Conservation (phyloP, 2,797 vertebrate genomes). For the Lepilemur septentrionalis region DNA sequence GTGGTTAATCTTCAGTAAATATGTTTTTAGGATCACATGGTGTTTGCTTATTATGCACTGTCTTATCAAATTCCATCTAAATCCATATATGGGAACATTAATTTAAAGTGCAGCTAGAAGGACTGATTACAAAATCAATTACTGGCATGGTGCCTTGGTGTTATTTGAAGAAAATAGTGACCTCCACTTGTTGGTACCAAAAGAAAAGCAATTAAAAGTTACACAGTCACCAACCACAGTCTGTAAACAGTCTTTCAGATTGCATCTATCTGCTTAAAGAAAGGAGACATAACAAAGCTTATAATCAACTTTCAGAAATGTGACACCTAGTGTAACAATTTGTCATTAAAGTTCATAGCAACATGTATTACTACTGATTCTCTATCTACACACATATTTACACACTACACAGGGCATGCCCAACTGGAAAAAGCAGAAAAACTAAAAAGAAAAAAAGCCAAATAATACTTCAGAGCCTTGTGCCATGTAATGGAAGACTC, state of each 20-base stretch:
- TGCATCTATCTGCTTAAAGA: neutral
- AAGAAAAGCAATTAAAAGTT: slow-evolving; percentile 51
- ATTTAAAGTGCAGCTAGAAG: slow-evolving; percentile 58
- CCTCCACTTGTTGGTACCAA: slow-evolving; percentile 27
- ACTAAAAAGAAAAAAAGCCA: neutral
- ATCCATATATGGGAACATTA: slow-evolving; percentile 18
- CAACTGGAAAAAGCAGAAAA: neutral
- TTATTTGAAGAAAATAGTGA: slow-evolving; percentile 51
- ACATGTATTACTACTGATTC: neutral
- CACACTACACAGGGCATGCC: neutral
- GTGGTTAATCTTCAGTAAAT: slow-evolving; percentile 70
- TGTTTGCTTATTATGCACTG: slow-evolving; percentile 56
- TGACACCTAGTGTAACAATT: neutral
- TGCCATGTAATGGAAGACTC: neutral
- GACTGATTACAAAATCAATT: slow-evolving; percentile 69
- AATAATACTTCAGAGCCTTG: neutral
- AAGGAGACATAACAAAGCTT: neutral
- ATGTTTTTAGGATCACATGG: slow-evolving; percentile 65
- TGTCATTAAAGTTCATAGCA: slow-evolving; percentile 5
- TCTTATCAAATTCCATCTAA: slow-evolving; percentile 75
- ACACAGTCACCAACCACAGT: neutral
- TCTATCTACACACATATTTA: neutral
- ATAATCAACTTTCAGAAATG: neutral
- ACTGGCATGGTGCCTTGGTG: slow-evolving; percentile 31
- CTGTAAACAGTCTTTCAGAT: slow-evolving; percentile 26